Evolutionary conservation across 2,888 invertebrate genomes (phyloP).

Genomic region (Thysanoteuthis rhombus): DNA sequence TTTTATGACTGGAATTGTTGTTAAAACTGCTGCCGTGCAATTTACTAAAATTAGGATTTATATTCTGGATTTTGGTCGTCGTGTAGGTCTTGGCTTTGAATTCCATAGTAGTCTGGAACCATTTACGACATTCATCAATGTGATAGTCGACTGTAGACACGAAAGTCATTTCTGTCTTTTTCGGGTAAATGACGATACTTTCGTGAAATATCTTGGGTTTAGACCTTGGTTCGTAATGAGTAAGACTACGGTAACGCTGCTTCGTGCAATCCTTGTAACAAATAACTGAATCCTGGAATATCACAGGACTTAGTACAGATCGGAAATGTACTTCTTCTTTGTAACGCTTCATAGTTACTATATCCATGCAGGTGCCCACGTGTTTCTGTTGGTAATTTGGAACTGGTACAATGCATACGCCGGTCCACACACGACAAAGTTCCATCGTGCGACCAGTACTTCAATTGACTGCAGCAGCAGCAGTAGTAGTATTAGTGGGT

Average conservation of each 20-base stretch:
- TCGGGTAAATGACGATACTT: slow-evolving; percentile 53
- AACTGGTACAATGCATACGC: slow-evolving; percentile 46
- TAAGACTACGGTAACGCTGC: slow-evolving; percentile 53
- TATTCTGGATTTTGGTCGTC: slow-evolving; percentile 41
- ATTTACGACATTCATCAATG: slow-evolving; percentile 55
- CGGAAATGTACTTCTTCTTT: slow-evolving; percentile 51
- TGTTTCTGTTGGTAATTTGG: slow-evolving; percentile 50
- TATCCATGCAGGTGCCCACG: slow-evolving; percentile 48
- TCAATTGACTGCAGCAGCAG: neutral
- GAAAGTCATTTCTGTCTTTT: slow-evolving; percentile 47
- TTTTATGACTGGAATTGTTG: slow-evolving; percentile 32
- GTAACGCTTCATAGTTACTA: slow-evolving; percentile 50
- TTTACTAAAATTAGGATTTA: neutral
- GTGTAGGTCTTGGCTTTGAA: slow-evolving; percentile 58
- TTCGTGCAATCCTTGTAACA: slow-evolving; percentile 51
- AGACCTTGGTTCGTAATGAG: slow-evolving; percentile 54
- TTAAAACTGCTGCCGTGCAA: neutral
- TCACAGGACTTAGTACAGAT: slow-evolving; percentile 51
- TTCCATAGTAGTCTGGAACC: slow-evolving; percentile 60
- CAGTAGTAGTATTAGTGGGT: neutral
- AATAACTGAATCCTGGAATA: slow-evolving; percentile 49
- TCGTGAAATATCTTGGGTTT: slow-evolving; percentile 54
- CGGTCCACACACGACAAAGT: neutral
- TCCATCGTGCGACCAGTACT: neutral
- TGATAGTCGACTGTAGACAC: slow-evolving; percentile 55